Conservation (phyloP, 1,140 invertebrate species). For the Heliconius melpomene region DNA sequence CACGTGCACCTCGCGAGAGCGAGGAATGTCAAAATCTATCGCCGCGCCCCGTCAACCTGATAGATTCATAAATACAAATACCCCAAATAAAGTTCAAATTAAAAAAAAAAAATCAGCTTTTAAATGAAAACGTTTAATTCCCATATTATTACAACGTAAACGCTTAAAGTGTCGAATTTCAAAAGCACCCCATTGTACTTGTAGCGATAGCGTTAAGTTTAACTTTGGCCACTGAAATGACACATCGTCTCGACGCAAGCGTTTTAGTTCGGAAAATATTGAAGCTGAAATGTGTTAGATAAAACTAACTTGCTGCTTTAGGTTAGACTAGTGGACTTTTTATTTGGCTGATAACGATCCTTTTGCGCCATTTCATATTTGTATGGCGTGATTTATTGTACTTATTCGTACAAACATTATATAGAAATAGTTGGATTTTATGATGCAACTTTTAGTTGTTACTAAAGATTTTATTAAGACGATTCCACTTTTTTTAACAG, state of each 20-base stretch:
- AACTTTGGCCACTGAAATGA: constrained; percentile 43
- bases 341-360: constrained; percentile 17
- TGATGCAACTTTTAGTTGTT: background rate
- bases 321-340: constrained; percentile 27
- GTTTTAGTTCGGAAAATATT: constrained; percentile 42
- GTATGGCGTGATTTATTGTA: background rate
- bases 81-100: no score
- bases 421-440: background rate
- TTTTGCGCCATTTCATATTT: constrained; percentile 4
- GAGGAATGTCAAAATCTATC: no score
- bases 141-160: background rate
- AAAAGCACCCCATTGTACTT: background rate
- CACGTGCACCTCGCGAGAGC: no score
- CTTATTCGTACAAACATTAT: background rate
- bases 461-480: background rate
- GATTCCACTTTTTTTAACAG: background rate
- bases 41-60: no score
- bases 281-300: constrained; percentile 38
- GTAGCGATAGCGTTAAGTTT: constrained; percentile 39
- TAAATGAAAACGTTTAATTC: background rate
- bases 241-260: constrained; percentile 37
- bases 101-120: background rate
- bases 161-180: background rate
- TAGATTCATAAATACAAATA: no score
- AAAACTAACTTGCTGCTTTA: constrained; percentile 35